phyloP scores from a whole-genome alignment of 2,113 vertebrate genomes.

The Piprites chloris region DNA sequence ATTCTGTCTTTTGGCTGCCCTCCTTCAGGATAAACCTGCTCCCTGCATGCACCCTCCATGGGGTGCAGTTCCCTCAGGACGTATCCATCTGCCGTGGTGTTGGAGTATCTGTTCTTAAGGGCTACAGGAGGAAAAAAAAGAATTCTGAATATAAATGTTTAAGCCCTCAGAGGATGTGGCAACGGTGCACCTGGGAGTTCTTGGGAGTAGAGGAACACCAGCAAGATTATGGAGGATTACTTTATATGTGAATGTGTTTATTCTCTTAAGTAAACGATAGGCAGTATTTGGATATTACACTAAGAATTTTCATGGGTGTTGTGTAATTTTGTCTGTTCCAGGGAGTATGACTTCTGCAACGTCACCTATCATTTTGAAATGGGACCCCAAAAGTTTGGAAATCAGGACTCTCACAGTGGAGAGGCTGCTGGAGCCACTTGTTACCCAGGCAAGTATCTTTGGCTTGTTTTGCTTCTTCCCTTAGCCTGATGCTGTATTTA shows the following conservation, averaged over 20 bases:
- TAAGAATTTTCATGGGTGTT: not conserved
- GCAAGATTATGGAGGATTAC: not conserved
- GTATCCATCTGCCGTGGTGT: not conserved
- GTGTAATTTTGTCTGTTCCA: constrained; percentile 10
- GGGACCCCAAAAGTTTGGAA: constrained; percentile 98
- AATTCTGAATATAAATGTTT: not conserved
- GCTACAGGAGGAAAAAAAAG: not conserved
- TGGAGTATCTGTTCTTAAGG: not conserved
- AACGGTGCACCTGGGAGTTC: not conserved
- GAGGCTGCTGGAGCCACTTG: constrained; percentile 91
- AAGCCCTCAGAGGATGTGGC: not conserved
- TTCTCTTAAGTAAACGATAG: not conserved
- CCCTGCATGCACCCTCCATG: not conserved
- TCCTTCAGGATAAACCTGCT: not conserved
- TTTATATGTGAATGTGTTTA: not conserved
- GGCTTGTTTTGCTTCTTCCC: not conserved
- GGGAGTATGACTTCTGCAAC: constrained; percentile 85
- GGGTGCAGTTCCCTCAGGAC: not conserved
- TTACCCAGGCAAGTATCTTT: constrained; percentile 88
- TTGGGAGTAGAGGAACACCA: not conserved
- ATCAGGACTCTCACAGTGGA: constrained; percentile 97
- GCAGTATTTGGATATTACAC: not conserved
- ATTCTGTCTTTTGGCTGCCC: not conserved
- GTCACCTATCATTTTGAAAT: constrained; percentile 97
- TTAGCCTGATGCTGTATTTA: not conserved